Base-by-base conservation (phyloP, 2,113 vertebrate genomes). In the Chunga burmeisteri region DNA sequence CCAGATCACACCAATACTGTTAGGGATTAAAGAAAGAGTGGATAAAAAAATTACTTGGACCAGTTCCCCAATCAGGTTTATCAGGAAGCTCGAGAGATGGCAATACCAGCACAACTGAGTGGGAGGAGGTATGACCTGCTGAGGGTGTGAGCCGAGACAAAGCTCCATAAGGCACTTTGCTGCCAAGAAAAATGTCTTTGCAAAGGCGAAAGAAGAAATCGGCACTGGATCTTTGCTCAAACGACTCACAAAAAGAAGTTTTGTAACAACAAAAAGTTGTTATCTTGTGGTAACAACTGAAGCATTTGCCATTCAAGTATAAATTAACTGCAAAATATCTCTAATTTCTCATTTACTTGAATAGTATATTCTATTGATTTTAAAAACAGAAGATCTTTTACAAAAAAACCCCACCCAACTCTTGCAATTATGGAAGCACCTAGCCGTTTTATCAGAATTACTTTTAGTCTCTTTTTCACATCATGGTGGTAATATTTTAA, bases 11-110 rank as follows among this genome's bases (percentile, higher is more conserved):
- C 12, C 68, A 91, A 10, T 40, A 34, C 27, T 84, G 20, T 17
- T 11, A 68, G 2, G 3, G 55, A 85, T 79, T 32, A 82, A 75
- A 84, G 84, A 38, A 18, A 9, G 4, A 46, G 25, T 34, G n/a
- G 38, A 87, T 66, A 86, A 78, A 94, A 84, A 89, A 58, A 77
- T 62, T 6, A 61, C 47, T 82, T 72, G 66, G 56, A 81, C 44
- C 61, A 65, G 78, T 52, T 88, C 34, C 66, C 84, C 58, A 55
- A 4, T 90, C 96, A 93, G 70, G 94, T 96, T 96, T 95, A 93
- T 82, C 94, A 95, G 74, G 96, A 95, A 96, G 70, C 58, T 79
- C 0, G 0, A 68, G 91, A 84, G 81, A 65, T 53, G 68, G 73
- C 30, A 83, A 81, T 50, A 38, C 15, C 62, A 52, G 84, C 81